Base-by-base conservation (phyloP, 2,797 vertebrate genomes). In the Poecile montanus region DNA sequence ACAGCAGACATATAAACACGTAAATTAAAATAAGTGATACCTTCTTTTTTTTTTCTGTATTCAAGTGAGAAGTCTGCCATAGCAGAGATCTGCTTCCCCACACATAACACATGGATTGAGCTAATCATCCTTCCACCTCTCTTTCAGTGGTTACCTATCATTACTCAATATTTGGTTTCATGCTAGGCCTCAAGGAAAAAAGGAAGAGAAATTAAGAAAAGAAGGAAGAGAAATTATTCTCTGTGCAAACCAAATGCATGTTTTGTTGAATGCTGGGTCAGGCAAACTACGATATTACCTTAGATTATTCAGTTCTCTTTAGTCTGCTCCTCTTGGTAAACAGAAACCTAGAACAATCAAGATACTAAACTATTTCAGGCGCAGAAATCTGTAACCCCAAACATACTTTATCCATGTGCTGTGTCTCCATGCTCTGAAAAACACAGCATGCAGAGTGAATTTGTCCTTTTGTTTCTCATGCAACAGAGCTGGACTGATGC, bases 1-100 rank as follows among this genome's bases (percentile, higher is more conserved):
- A 22, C 0, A 2, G 13, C 3, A 61, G 18, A 10, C 11, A 18
- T 17, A 56, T 0, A 63, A 21, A 54, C 5, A 5, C 4, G 10
- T 13, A 73, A 91, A 85, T 13, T 5, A 73, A 68, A 76, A 48
- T 6, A 78, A 27, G 11, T 21, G 57, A 19, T 22, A 7, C 16
- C 3, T 23, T 40, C 61, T 73, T 48, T 62, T 76, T 76, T 50
- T 70, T 11, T 34, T 34, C 16, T 73, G 10, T 54, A 34, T 50
- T 36, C 32, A 25, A 77, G 38, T 62, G 65, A 67, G 51, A 65
- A 25, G 4, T 17, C 25, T 91, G 23, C 25, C 19, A 16, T 25
- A 9, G 12, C 74, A 89, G 45, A 82, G 22, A 47, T 54, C 61
- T 50, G 10, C 72, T 88, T 89, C 18, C n/a, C 47, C 48, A 34